phyloP scores from a whole-genome alignment of 2,797 vertebrate species.

The Pachyuromys duprasi region DNA sequence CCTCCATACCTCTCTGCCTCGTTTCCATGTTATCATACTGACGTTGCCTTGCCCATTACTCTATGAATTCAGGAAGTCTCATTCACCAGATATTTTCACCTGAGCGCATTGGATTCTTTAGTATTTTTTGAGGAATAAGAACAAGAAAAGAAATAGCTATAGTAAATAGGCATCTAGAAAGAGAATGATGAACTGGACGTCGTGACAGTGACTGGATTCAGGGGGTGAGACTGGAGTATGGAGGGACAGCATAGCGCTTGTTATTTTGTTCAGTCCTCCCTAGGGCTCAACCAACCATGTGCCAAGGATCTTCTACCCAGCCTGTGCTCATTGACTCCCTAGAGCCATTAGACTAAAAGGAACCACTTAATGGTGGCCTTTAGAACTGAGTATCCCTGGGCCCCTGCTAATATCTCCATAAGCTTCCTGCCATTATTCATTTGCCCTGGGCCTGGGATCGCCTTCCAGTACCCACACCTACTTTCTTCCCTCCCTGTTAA shows the following conservation, averaged over 20 bases:
- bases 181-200: neutral
- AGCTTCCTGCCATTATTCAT: fast-evolving
- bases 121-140: neutral
- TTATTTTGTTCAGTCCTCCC: neutral
- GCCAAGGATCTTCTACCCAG: neutral
- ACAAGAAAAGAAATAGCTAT: neutral
- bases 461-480: neutral
- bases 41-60: neutral
- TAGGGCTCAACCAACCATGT: neutral
- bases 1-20: neutral
- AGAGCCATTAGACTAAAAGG: neutral
- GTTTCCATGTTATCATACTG: neutral
- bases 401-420: neutral
- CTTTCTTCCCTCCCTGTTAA: neutral
- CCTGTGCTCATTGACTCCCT: neutral
- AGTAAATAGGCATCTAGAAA: neutral
- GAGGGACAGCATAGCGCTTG: neutral
- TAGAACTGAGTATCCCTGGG: too few relatives aligned
- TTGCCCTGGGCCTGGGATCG: neutral
- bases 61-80: neutral
- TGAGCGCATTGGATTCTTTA: neutral
- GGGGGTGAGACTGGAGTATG: neutral
- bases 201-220: neutral
- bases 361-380: neutral
- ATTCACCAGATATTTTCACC: neutral